Conservation (phyloP, 2,888 invertebrate species). For the Dryomyza anilis region DNA sequence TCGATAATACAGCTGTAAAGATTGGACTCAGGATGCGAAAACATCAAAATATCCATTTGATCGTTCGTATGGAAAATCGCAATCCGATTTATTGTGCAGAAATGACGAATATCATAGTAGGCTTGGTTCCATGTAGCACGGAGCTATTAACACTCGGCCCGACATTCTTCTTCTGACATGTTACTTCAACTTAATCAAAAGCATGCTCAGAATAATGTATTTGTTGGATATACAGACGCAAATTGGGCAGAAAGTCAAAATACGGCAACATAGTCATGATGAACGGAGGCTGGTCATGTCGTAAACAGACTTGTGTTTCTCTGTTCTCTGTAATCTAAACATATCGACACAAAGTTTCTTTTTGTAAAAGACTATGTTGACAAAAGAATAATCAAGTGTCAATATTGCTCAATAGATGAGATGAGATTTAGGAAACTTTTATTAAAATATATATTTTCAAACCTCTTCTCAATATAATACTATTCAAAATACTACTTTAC, state of each 20-base stretch:
- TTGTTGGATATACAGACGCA: conserved; percentile 16
- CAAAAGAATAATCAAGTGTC: too few species aligned
- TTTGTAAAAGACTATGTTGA: too few species aligned
- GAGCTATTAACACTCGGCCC: conserved; percentile 34
- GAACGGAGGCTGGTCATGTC: conserved; percentile 40
- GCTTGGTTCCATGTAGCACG: conserved; percentile 30
- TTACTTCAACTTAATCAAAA: neutral
- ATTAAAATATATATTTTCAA: too few species aligned
- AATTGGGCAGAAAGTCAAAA: conserved; percentile 49
- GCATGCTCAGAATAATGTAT: neutral
- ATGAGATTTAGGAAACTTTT: too few species aligned
- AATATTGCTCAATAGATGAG: too few species aligned
- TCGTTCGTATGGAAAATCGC: too few species aligned
- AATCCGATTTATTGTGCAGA: neutral
- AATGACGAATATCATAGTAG: conserved; percentile 34
- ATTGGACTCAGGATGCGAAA: conserved; percentile 27
- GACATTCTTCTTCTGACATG: conserved; percentile 27
- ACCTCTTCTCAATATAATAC: too few species aligned
- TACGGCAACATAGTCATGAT: conserved; percentile 40
- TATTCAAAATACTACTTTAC: too few species aligned
- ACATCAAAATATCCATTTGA: conserved; percentile 18
- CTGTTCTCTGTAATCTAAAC: conserved; percentile 42
- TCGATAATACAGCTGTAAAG: conserved; percentile 14
- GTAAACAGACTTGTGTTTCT: conserved; percentile 42
- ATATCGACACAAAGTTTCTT: conserved; percentile 38